Percentiles rank a stretch among this genome's conserved stretches.
Conservation (phyloP, 2,888 invertebrate genomes). For the Mythimna pallens region DNA sequence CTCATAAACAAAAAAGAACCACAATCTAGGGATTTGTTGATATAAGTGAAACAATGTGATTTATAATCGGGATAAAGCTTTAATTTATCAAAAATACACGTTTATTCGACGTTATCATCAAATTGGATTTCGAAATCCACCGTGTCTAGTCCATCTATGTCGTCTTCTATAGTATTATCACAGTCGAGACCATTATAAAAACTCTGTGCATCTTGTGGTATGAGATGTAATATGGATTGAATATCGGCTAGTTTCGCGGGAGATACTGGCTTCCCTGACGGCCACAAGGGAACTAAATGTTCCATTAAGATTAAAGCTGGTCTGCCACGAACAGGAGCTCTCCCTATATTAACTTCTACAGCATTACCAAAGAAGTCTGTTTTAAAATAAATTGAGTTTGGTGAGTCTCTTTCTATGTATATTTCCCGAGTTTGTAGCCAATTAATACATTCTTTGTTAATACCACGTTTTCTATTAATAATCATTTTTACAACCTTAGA, state of each 20-base stretch:
- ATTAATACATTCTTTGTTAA: constrained; percentile 49
- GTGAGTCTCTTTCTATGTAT: too few species aligned
- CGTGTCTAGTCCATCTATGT: constrained; percentile 50
- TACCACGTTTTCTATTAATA: constrained; percentile 45
- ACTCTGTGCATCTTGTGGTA: constrained; percentile 48
- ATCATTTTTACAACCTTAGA: constrained; percentile 30
- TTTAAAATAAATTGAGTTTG: not conserved
- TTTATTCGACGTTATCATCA: constrained; percentile 55
- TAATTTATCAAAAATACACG: constrained; percentile 39
- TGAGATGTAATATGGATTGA: constrained; percentile 44
- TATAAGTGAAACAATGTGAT: constrained; percentile 41
- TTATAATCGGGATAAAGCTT: constrained; percentile 37
- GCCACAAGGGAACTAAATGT: constrained; percentile 53
- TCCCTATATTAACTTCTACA: constrained; percentile 26
- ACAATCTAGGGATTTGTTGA: constrained; percentile 41
- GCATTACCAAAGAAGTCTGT: not conserved
- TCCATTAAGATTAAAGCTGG: constrained; percentile 33
- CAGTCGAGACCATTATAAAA: constrained; percentile 47
- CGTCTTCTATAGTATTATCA: constrained; percentile 52
- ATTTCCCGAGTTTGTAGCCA: constrained; percentile 1
- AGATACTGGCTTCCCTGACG: constrained; percentile 52
- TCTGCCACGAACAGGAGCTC: constrained; percentile 38
- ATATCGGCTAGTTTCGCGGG: constrained; percentile 54
- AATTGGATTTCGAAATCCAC: constrained; percentile 57
- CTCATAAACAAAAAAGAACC: constrained; percentile 50